phyloP scores from a whole-genome alignment of 2,888 invertebrate genomes.

The Octonoba sinensis region DNA sequence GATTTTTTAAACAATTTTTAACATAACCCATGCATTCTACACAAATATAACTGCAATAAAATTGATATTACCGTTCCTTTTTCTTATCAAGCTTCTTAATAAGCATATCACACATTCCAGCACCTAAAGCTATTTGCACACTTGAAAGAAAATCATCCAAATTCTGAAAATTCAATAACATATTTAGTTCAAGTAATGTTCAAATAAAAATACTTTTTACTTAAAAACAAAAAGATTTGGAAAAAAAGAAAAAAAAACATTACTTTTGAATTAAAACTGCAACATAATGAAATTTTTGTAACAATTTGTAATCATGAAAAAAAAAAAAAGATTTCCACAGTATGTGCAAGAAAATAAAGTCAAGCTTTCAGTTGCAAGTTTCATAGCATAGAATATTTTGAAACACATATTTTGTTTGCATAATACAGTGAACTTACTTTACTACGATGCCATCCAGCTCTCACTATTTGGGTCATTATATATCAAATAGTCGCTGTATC shows the following conservation, averaged over 20 bases:
- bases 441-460: no score
- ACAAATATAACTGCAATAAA: background rate
- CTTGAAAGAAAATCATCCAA: slow-evolving; percentile 84
- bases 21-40: background rate
- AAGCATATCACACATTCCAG: slow-evolving; percentile 77
- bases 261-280: background rate
- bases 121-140: slow-evolving; percentile 80
- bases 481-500: no score
- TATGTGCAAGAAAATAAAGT: no score
- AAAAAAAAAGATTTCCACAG: no score
- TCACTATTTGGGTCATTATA: no score
- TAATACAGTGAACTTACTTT: no score
- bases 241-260: background rate
- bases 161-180: slow-evolving; percentile 69
- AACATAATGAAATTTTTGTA: no score
- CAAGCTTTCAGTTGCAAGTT: no score
- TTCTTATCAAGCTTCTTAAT: slow-evolving; percentile 91
- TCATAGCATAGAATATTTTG: no score
- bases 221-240: background rate
- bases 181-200: background rate
- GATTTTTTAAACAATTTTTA: background rate
- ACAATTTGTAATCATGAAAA: no score
- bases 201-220: background rate
- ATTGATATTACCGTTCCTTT: slow-evolving; percentile 75
- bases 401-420: no score